Conservation (phyloP, 1,140 invertebrate genomes). For the Chironomus striatipennis region DNA sequence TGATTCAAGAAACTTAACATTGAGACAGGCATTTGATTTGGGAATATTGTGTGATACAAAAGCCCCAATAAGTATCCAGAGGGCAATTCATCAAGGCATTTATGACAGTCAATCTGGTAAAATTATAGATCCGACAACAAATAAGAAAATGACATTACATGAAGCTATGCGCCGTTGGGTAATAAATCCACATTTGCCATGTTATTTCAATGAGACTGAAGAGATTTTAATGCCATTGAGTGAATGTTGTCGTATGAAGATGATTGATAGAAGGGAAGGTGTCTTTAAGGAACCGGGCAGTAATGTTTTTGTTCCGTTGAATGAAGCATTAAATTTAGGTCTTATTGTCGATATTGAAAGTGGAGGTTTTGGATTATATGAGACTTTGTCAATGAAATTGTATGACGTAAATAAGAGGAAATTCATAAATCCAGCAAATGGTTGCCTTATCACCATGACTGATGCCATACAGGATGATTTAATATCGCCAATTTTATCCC, state of each 20-base stretch:
- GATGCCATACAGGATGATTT: constrained; percentile 69
- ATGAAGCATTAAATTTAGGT: constrained; percentile 62
- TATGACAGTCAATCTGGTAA: constrained; percentile 75
- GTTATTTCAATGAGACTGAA: constrained; percentile 66
- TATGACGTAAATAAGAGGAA: constrained; percentile 61
- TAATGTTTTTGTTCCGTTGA: constrained; percentile 54
- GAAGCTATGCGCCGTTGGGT: constrained; percentile 73
- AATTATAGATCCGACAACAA: constrained; percentile 67
- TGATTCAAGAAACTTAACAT: constrained; percentile 47
- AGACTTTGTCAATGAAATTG: constrained; percentile 72
- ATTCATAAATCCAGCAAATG: constrained; percentile 74
- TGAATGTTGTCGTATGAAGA: constrained; percentile 67
- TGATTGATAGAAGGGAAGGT: constrained; percentile 73
- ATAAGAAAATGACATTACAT: constrained; percentile 67
- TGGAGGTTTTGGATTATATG: constrained; percentile 69
- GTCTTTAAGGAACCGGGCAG: constrained; percentile 65
- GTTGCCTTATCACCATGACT: constrained; percentile 65
- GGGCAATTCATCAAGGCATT: constrained; percentile 76
- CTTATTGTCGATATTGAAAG: constrained; percentile 79
- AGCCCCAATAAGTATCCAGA: constrained; percentile 73
- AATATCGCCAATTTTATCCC: constrained; percentile 69
- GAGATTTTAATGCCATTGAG: constrained; percentile 60
- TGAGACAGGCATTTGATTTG: constrained; percentile 70
- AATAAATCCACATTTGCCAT: constrained; percentile 68
- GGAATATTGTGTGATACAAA: constrained; percentile 72